Base-by-base conservation (phyloP, 2,113 vertebrate species). In the Oncorhynchus nerka region DNA sequence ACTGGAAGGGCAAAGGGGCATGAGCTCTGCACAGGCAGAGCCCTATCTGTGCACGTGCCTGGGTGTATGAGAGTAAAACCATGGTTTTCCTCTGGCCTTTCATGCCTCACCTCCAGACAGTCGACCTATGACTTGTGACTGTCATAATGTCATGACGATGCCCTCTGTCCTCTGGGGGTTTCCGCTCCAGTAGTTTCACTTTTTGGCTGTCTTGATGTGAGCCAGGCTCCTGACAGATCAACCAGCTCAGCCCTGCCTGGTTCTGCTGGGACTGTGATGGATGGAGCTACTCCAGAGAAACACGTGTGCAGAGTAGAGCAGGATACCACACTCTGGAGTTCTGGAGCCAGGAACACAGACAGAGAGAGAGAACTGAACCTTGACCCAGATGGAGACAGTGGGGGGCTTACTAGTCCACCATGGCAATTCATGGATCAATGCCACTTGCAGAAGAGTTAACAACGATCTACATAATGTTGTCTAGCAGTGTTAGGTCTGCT, bases 261-360 rank as follows among this genome's bases (percentile, higher is more conserved):
- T 45, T 45, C 39, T 45, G 39, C 39, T 45, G 39, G 24, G 68
- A 49, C 68, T 49, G 68, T 48, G 68, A 70, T 70, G 68, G 39
- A 70, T 70, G 68, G 45, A 70, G 11, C 11, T 6, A 49, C 6
- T 30, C 45, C 68, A 24, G 39, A 3, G 22, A 16, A 70, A 49
- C 68, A 24, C 45, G n/a, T 70, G 68, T 48, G 24, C 22, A 69
- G 16, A 45, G 67, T 34, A 34, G 30, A 20, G 20, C 20, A 45
- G 39, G 39, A 45, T 45, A 3, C 9, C 9, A 12, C 32, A 5
- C 30, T 69, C 34, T 15, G 34, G 20, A 45, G 20, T 4, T 45
- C 67, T 45, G 67, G 67, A 20, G 8, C 9, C 45, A 70, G 34
- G 68, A 15, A 39, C 66, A 68, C 12, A 55, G 51, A 55, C 51